Evolutionary conservation across 2,797 vertebrate species (phyloP), one percentile per base, ranked within the genome.

Genomic region (Anniella stebbinsi): DNA sequence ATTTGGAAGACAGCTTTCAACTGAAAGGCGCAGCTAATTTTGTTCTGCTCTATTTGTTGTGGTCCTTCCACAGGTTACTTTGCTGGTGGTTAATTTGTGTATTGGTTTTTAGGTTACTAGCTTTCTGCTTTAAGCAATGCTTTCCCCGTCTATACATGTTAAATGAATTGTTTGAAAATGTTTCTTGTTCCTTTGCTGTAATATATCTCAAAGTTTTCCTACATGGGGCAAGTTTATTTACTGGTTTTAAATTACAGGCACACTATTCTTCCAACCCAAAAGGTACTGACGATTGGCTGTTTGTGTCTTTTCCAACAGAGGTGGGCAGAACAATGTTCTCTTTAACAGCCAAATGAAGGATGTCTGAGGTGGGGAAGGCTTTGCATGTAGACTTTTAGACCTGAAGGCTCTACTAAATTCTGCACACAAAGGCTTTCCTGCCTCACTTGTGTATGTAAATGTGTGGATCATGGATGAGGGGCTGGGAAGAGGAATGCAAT

Each of bases 41-140:
- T 1, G 70, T 89, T 73, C 72, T 76, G 80, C 41, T 88, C 69
- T 84, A 66, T 63, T 88, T 83, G 57, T 84, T 36, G 41, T 66
- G 13, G 41, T 41, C 60, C 41, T 84, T 63, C 33, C 21, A 67
- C 18, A 66, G 70, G 23, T 67, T 84, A 45, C 57, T 51, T 83
- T 51, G 30, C 10, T 4, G 36, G 18, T 76, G 8, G 87, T 25
- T 60, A 81, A 81, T 45, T 88, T 60, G 18, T 33, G 17, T 45
- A 70, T 73, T 25, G 25, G 17, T 63, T 76, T 63, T 15, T 51
- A 38, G 30, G 21, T 4, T 41, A 41, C 73, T 67, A 69, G 66
- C 33, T 51, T 36, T 33, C 33, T 45, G 80, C 51, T 28, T 82
- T 76, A 76, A 83, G 41, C 57, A 75, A 9, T 81, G 25, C 17